Evolutionary conservation across 1,140 invertebrate genomes (phyloP).

Genomic region (Bombus terrestris): DNA sequence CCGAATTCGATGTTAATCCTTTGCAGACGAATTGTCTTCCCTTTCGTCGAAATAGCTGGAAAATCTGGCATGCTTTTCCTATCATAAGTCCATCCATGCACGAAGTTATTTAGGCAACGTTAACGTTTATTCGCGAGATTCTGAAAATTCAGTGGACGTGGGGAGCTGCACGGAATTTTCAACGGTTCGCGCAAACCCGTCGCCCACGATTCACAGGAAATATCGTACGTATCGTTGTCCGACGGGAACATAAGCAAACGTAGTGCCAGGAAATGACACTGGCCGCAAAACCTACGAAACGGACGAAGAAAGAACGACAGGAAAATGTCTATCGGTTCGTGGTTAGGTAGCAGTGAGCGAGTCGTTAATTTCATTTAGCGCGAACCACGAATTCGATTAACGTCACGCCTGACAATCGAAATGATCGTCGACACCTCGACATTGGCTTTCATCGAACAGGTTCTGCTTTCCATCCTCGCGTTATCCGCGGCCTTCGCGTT

Average conservation of each 20-base stretch:
- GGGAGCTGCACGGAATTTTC: background rate
- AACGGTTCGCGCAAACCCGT: background rate
- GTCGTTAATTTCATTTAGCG: constrained; percentile 79
- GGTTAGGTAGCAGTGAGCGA: constrained; percentile 66
- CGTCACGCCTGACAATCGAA: constrained; percentile 77
- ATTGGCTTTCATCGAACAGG: constrained; percentile 23
- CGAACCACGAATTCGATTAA: constrained; percentile 78
- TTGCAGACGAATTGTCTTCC: background rate
- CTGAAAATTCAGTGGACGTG: background rate
- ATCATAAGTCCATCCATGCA: background rate
- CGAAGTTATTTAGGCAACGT: constrained; percentile 8
- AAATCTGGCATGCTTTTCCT: background rate
- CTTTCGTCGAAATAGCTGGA: background rate
- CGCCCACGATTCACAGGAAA: background rate
- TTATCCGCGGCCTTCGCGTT: background rate
- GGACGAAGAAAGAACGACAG: constrained; percentile 54
- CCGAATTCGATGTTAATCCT: background rate
- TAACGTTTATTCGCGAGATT: background rate
- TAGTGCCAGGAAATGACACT: background rate
- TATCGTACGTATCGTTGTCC: background rate
- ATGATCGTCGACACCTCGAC: constrained; percentile 71
- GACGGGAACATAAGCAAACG: too few species aligned
- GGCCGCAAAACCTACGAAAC: background rate
- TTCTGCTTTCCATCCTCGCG: constrained; percentile 35
- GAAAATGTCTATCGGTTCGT: constrained; percentile 32